Evolutionary conservation across 2,113 vertebrate genomes (phyloP).

Genomic region (Diphyllodes magnificus): DNA sequence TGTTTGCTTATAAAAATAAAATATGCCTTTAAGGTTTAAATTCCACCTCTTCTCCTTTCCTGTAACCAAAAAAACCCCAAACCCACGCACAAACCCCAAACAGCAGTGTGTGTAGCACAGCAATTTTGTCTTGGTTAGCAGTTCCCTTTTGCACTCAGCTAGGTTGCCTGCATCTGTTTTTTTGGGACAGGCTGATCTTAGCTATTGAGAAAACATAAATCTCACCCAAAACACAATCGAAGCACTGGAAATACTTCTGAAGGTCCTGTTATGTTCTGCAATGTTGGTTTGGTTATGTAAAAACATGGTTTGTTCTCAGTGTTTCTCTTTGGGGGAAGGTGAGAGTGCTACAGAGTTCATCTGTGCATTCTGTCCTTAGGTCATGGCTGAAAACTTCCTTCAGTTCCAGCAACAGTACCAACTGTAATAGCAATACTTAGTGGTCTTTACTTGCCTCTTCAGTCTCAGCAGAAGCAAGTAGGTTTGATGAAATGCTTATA

Average conservation of each 20-base stretch:
- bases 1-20: neutral
- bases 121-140: neutral
- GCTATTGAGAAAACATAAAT: neutral
- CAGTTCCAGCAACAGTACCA: neutral
- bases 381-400: neutral
- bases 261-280: neutral
- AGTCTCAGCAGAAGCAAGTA: neutral
- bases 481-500: neutral
- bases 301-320: neutral
- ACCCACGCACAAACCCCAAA: fast-evolving
- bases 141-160: neutral
- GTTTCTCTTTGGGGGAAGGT: neutral
- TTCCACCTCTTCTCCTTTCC: neutral
- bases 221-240: neutral
- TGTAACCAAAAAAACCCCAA: neutral
- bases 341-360: neutral
- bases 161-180: neutral
- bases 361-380: neutral
- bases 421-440: neutral
- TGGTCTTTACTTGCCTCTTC: neutral
- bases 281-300: neutral
- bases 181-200: neutral
- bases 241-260: neutral
- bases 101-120: neutral
- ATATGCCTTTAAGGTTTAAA: neutral